phyloP scores from a whole-genome alignment of 1,140 invertebrate genomes.

The Drosophila tristis region DNA sequence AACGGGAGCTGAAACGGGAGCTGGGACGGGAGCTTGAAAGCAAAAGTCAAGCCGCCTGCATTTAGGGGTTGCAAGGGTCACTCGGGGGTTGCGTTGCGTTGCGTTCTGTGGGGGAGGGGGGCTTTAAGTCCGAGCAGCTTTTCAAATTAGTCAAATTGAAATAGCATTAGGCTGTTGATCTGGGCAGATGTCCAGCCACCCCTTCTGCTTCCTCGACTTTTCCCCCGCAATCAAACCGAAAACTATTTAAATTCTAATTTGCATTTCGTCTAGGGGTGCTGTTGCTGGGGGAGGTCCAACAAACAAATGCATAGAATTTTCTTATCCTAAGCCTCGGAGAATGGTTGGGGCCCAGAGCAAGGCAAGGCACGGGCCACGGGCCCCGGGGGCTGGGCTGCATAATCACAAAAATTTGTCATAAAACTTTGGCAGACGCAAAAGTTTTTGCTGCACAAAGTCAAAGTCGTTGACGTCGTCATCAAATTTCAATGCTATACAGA shows the following conservation, averaged over 20 bases:
- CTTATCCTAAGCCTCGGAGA: conserved; percentile 6
- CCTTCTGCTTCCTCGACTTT: not conserved
- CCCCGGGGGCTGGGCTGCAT: conserved; percentile 33
- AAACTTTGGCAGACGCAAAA: conserved; percentile 73
- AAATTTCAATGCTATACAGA: conserved; percentile 20
- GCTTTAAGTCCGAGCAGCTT: conserved; percentile 45
- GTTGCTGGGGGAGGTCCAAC: not conserved
- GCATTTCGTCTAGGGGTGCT: conserved; percentile 49
- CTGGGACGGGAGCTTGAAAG: conserved; percentile 21
- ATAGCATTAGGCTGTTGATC: conserved; percentile 65
- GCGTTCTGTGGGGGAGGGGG: not conserved
- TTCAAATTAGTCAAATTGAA: conserved; percentile 73
- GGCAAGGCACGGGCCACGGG: not conserved
- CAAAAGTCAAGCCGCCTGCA: conserved; percentile 48
- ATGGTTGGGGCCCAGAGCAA: too few species aligned
- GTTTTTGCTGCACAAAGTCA: conserved; percentile 60
- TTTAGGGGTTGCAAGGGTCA: conserved; percentile 51
- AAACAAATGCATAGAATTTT: conserved; percentile 60
- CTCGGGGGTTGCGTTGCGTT: not conserved
- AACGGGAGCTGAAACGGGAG: not conserved
- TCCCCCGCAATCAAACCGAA: conserved; percentile 56
- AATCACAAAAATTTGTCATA: conserved; percentile 77
- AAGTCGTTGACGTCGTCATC: conserved; percentile 43
- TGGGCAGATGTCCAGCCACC: conserved; percentile 7
- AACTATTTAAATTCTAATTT: conserved; percentile 82